A percentile compares a stretch with the other conserved stretches of the same genome.
Evolutionary conservation across 2,113 vertebrate species (phyloP).

Genomic region (Saguinus imperator): DNA sequence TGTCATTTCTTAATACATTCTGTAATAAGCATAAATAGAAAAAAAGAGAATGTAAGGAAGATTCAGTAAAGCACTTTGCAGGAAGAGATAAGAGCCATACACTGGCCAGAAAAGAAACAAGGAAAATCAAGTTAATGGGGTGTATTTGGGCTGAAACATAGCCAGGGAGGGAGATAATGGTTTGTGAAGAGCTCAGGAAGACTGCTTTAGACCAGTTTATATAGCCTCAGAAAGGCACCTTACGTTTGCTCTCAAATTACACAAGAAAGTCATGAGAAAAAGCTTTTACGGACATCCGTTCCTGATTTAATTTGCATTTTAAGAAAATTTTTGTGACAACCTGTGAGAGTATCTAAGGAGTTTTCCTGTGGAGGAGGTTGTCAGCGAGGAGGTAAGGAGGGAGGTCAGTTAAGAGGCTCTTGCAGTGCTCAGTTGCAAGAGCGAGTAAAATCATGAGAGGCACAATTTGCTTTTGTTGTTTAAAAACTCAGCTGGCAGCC

Average conservation of each 20-base stretch:
- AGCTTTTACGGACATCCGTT: neutral
- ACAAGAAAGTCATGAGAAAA: neutral
- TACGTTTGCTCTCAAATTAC: neutral
- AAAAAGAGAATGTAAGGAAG: neutral
- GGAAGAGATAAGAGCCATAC: neutral
- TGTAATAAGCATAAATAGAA: neutral
- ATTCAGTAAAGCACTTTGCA: neutral
- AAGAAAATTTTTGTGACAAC: neutral
- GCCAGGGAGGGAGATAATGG: neutral
- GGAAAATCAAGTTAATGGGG: neutral
- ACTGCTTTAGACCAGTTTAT: accelerated
- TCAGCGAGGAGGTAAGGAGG: neutral
- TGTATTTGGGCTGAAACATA: neutral
- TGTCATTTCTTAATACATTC: neutral
- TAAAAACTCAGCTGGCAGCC: neutral
- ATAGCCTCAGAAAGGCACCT: neutral
- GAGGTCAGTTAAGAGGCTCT: neutral
- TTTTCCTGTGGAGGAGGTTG: neutral
- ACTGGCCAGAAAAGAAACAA: neutral
- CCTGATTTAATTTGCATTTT: neutral
- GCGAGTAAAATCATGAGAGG: neutral
- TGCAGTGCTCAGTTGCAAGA: neutral
- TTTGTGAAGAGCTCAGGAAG: neutral
- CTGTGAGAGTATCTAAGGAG: neutral
- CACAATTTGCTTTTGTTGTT: neutral